Evolutionary conservation across 1,140 invertebrate genomes (phyloP), one percentile per base, ranked within the genome.

Genomic region (Saccostrea echinata): DNA sequence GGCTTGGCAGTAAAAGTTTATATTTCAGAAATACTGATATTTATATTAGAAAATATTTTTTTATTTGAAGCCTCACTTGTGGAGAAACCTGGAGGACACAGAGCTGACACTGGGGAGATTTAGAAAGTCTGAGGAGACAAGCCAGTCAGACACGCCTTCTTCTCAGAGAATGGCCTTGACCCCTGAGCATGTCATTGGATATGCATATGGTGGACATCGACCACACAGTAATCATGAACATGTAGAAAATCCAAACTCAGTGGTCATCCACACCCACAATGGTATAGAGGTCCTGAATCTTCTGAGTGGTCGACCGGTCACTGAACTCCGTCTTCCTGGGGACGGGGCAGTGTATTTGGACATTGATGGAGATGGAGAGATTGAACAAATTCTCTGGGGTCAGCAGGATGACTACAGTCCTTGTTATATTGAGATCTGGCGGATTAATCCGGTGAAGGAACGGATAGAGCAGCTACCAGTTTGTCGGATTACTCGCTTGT

Each of bases 151-250:
- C 0, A 21, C 30, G 24, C 61, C 13, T 43, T 76, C 18, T 21
- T 35, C 30, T 84, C 88, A 57, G 21, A 84, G 27, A 88, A 87
- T 53, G 90, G 92, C 87, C 86, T 92, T 71, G 84, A 91, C 27
- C 24, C 88, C 93, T 43, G 88, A 94, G 61, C 93, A 94, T 88
- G 88, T 94, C 3, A 91, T 91, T 8, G 91, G 93, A 1, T 93
- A 93, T 88, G 92, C 93, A 24, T 94, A 94, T 90, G 94, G 94
- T n/a, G 93, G 93, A 16, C 93, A 93, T 2, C 88, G 93, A 57
- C 94, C 94, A 24, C 94, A 94, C 87, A 93, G 90, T 84, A 89
- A 91, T 55, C 85, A 90, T 83, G 93, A 93, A 88, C 93, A 93
- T 84, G 88, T 93, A 8, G 33, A 85, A 21, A 92, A 93, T 80